Percentiles rank a stretch among this genome's conserved stretches.
phyloP scores from a whole-genome alignment of 2,888 invertebrate species.

The Scrobipalpa atriplicella region DNA sequence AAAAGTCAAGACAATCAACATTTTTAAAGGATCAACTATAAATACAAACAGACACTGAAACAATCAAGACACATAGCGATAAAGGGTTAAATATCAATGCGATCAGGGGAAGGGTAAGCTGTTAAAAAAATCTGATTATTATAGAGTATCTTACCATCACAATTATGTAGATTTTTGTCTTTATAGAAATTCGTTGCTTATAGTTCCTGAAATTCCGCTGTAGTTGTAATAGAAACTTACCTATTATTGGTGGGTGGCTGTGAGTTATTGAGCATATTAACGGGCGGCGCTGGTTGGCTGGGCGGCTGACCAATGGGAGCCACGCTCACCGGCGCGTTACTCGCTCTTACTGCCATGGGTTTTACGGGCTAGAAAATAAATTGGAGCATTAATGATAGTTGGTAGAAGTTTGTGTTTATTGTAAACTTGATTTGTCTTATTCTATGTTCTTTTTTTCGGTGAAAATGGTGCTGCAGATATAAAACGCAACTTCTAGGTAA shows the following conservation, averaged over 20 bases:
- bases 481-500: no score
- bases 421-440: no score
- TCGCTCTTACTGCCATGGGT: constrained; percentile 91
- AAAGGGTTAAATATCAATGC: no score
- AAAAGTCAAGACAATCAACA: background rate
- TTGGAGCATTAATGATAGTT: background rate
- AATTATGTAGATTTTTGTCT: no score
- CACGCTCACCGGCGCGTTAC: constrained; percentile 56
- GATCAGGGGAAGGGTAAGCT: no score
- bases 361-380: constrained; percentile 88
- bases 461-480: no score
- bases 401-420: no score
- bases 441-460: no score
- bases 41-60: background rate
- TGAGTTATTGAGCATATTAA: constrained; percentile 84
- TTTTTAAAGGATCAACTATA: background rate
- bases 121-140: no score
- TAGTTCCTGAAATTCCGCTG: background rate
- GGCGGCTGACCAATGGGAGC: constrained; percentile 39
- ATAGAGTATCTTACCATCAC: no score
- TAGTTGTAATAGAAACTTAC: constrained; percentile 42
- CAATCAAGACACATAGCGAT: background rate
- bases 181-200: no score
- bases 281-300: constrained; percentile 71
- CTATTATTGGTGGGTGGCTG: constrained; percentile 78